Base-by-base conservation (phyloP, 2,888 invertebrate genomes). In the Diaprepes abbreviatus region DNA sequence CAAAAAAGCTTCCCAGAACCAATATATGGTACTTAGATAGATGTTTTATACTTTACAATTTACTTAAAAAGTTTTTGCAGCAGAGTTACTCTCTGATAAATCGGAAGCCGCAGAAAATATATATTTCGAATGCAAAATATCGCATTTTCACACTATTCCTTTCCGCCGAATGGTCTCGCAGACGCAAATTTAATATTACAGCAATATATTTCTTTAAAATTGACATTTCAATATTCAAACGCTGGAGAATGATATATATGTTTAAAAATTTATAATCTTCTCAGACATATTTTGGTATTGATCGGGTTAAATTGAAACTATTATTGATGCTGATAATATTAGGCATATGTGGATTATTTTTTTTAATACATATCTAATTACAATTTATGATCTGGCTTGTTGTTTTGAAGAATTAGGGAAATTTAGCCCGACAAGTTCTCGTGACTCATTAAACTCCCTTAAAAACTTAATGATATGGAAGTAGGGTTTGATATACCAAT, bases 171-270 rank as follows among this genome's bases (percentile, higher is more conserved):
- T 40, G 36, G 33, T 58, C 24, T 63, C 57, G 64, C 33, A 21
- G 21, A 65, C 60, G 58, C 35, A 68, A 73, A 70, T 67, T 73
- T 67, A 66, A 60, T 66, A 70, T 70, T 71, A 43, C 65, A 48
- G 14, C 63, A 63, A 66, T 72, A 74, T 73, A 74, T 72, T 74
- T 73, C 69, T 69, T 66, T 62, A 71, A 65, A 74, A 74, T 73
- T 74, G 74, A 71, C 73, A 71, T 72, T 72, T 72, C 72, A 69
- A 74, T 74, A 74, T 73, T 72, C 70, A 43, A 63, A 71, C 60
- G 3, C 35, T 21, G 9, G 50, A 52, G 24, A 62, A 36, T 38
- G 36, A 62, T 36, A 62, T 24, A 24, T 24, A 24, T 24, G 24
- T 24, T 24, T 24, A 54, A 54, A 54, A 36, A 17, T 35, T 14